Percentiles rank a stretch among this genome's conserved stretches.
phyloP scores from a whole-genome alignment of 2,113 vertebrate species.

The Sylvietta virens region DNA sequence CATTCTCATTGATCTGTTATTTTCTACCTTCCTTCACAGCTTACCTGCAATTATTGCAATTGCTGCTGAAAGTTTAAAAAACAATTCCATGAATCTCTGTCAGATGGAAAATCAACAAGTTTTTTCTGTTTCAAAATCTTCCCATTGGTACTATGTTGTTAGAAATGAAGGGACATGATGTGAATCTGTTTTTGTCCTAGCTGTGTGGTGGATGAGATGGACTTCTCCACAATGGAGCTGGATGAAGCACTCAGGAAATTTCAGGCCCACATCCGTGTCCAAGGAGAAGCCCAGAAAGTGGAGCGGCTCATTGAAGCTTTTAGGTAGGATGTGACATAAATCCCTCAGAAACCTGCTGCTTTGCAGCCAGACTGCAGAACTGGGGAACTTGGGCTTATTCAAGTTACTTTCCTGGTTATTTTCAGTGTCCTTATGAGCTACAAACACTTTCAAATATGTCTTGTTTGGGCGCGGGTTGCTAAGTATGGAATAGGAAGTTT shows the following conservation, averaged over 20 bases:
- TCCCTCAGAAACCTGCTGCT: background rate
- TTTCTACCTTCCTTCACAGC: background rate
- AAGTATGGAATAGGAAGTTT: background rate
- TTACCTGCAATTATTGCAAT: background rate
- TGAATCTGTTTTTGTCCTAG: conserved; percentile 67
- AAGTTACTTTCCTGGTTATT: background rate
- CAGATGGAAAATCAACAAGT: background rate
- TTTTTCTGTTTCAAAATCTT: background rate
- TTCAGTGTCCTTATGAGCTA: background rate
- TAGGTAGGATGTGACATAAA: conserved; percentile 74
- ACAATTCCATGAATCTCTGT: background rate
- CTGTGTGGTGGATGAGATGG: conserved; percentile 98
- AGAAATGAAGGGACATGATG: background rate
- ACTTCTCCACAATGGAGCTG: conserved; percentile 92
- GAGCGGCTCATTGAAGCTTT: conserved; percentile 94
- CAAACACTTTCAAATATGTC: background rate
- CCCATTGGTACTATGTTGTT: background rate
- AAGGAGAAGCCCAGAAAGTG: conserved; percentile 96
- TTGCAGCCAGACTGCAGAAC: background rate
- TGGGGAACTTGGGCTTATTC: background rate
- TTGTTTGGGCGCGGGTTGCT: background rate
- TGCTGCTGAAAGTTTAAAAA: background rate
- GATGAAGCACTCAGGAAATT: conserved; percentile 96
- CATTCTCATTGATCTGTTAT: background rate
- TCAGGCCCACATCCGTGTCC: conserved; percentile 95